Conservation (phyloP, 2,113 vertebrate genomes). For the Struthidea cinerea region DNA sequence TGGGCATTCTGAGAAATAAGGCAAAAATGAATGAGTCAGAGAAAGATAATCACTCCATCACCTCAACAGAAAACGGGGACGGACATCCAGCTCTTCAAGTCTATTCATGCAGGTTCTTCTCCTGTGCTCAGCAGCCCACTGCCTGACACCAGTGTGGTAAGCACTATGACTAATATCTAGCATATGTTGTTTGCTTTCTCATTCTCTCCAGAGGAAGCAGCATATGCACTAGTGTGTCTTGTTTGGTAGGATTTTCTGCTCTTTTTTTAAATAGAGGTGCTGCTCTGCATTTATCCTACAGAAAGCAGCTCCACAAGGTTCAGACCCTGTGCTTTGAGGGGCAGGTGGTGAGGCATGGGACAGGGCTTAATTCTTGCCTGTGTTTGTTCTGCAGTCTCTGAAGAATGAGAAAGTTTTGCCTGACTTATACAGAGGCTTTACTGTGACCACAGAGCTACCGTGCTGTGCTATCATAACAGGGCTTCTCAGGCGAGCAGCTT, state of each 20-base stretch:
- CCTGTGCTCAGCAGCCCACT: background rate
- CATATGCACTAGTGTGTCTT: background rate
- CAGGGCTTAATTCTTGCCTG: background rate
- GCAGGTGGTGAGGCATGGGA: background rate
- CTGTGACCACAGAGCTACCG: background rate
- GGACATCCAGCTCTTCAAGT: background rate
- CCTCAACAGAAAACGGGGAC: background rate
- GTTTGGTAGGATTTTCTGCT: background rate
- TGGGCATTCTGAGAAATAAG: background rate
- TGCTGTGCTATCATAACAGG: background rate
- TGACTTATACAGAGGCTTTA: background rate
- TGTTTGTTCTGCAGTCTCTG: background rate
- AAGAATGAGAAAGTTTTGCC: background rate
- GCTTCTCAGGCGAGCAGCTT: background rate
- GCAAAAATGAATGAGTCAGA: background rate
- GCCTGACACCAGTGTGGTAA: background rate
- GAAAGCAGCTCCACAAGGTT: background rate
- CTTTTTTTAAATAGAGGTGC: background rate
- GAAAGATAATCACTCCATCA: background rate
- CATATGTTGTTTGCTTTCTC: conserved; percentile 32
- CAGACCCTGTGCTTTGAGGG: background rate
- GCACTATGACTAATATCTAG: background rate
- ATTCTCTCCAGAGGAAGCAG: background rate
- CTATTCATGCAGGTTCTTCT: background rate
- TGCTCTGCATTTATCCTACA: background rate